Evolutionary conservation across 2,113 vertebrate genomes (phyloP).

Genomic region (Hypanus sabinus): DNA sequence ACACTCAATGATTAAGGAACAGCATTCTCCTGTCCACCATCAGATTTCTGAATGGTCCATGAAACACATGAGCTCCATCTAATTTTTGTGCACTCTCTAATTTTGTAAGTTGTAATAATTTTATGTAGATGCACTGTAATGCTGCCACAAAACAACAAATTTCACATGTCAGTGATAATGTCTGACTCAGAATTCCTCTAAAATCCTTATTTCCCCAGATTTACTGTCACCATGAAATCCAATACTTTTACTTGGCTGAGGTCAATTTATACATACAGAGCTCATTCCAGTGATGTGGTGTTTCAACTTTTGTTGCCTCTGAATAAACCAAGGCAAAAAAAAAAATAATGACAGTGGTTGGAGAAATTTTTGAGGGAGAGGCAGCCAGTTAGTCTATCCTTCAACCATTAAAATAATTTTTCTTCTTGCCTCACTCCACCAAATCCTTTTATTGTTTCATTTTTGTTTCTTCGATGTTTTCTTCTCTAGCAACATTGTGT

Average conservation of each 20-base stretch:
- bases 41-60: too few species aligned
- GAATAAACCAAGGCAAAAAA: not conserved
- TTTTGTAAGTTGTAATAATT: too few species aligned
- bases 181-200: too few species aligned
- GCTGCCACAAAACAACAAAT: too few species aligned
- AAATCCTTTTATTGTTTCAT: not conserved
- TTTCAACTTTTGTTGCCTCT: not conserved
- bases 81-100: too few species aligned
- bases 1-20: too few species aligned
- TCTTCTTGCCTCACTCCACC: not conserved
- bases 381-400: not conserved
- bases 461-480: not conserved
- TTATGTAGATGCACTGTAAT: too few species aligned
- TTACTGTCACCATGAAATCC: not conserved
- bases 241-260: not conserved
- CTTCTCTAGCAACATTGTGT: not conserved
- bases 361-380: not conserved
- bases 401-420: not conserved
- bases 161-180: too few species aligned
- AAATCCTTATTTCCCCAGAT: not conserved
- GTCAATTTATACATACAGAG: not conserved
- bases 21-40: too few species aligned
- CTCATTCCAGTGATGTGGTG: not conserved
- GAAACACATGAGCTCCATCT: too few species aligned
- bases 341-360: not conserved